Evolutionary conservation across 1,140 invertebrate genomes (phyloP).

Genomic region (Nomia melanderi): DNA sequence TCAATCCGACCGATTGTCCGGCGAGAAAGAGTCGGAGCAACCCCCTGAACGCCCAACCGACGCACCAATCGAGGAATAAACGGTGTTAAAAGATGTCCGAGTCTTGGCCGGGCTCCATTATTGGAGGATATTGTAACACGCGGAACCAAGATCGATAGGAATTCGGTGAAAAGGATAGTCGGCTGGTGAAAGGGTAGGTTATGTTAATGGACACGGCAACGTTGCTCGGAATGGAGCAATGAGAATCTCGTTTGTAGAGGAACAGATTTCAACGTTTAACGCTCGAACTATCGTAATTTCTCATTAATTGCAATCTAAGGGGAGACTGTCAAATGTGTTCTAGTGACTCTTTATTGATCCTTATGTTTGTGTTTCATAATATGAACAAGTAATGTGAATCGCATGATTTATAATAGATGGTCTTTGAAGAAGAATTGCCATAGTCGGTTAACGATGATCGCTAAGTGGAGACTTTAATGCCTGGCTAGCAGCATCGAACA

Average conservation of each 20-base stretch:
- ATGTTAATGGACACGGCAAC: constrained; percentile 35
- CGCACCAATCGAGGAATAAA: constrained; percentile 52
- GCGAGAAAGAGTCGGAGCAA: constrained; percentile 60
- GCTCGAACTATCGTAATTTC: too few species aligned
- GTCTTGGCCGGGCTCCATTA: constrained; percentile 30
- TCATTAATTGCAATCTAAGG: too few species aligned
- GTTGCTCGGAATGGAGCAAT: not conserved
- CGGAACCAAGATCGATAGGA: constrained; percentile 68
- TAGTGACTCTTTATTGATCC: too few species aligned
- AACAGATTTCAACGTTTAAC: too few species aligned
- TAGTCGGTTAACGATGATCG: not conserved
- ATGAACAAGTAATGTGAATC: too few species aligned
- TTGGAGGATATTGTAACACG: constrained; percentile 40
- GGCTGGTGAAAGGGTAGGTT: constrained; percentile 38
- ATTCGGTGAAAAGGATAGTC: constrained; percentile 47
- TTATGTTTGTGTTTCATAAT: too few species aligned
- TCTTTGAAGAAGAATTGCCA: too few species aligned
- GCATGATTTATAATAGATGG: too few species aligned
- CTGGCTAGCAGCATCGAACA: not conserved
- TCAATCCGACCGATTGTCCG: constrained; percentile 46
- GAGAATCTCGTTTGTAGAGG: constrained; percentile 45
- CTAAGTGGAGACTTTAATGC: not conserved
- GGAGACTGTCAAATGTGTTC: too few species aligned
- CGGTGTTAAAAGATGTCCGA: constrained; percentile 35
- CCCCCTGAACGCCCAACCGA: too few species aligned